Base-by-base conservation (phyloP, 2,888 invertebrate species). In the Alsophila aescularia region DNA sequence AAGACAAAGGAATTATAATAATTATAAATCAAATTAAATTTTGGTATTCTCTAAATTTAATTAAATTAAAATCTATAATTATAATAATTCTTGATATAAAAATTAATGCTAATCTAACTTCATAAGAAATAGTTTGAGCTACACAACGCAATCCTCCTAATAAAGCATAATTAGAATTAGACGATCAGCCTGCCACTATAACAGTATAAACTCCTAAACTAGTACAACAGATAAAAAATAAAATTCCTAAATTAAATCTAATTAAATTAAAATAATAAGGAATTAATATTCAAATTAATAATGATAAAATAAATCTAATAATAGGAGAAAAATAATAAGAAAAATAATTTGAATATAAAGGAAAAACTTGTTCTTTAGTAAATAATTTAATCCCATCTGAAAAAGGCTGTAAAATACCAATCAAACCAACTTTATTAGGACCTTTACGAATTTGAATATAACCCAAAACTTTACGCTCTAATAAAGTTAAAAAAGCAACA, bases 91-190 rank as follows among this genome's bases (percentile, higher is more conserved):
- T 87, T 55, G 90, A 92, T 74, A 94, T 77, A 79, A 95, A 87
- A 91, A 95, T 92, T 74, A 95, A 92, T 75, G 92, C 81, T 75
- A 95, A 92, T 12, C 94, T 94, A 31, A 96, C 94, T 82, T 96
- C 95, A 93, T 95, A 96, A 74, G 95, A 95, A 93, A 96, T 94
- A 53, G 94, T 94, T 83, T 96, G 95, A 81, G 95, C 94, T 0
- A 95, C 93, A 0, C 93, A 90, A 0, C 95, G 95, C 62, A 95
- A 85, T 0, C 93, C 92, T 0, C 95, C 95, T 73, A 96, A 92
- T 77, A 95, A 89, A 34, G 95, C 84, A 94, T 95, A 96, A 87
- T 93, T 94, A 48, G 94, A 95, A 93, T 95, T 95, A 8, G 95
- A 95, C 64, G 94, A 95, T 9, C 95, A 95, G 0, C 95, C 95